These are phyloP conservation scores for Phalangium opilio DNA, from an alignment of 2,888 invertebrate species.

Conservation along the genomic window DNA sequence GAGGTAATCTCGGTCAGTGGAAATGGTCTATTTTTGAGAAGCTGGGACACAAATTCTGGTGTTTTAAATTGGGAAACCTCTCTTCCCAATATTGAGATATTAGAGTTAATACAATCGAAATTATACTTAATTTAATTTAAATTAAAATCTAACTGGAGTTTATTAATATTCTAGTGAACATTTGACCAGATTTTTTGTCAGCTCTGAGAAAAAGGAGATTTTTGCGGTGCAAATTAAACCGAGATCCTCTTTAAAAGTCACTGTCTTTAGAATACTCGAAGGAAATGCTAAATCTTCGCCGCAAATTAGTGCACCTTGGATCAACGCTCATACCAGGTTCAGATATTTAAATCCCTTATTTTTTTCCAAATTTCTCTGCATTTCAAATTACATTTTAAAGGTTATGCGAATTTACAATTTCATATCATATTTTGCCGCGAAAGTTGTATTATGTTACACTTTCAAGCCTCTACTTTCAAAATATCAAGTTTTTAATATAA, in stretches of 20 bases:
- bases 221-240: constrained; percentile 9
- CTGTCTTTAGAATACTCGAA: constrained; percentile 8
- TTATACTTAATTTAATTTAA: not conserved
- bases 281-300: constrained; percentile 12
- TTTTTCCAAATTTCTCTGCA: not conserved
- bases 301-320: constrained; percentile 9
- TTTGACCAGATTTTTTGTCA: constrained; percentile 8
- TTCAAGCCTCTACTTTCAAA: no score
- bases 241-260: constrained; percentile 7
- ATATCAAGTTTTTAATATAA: no score
- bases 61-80: constrained; percentile 24
- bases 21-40: constrained; percentile 50
- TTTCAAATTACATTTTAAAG: not conserved
- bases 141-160: not conserved
- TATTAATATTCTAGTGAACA: no score
- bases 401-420: no score
- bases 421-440: no score
- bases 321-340: not conserved
- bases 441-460: no score
- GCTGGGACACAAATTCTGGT: constrained; percentile 61
- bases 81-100: constrained; percentile 23
- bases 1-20: constrained; percentile 50
- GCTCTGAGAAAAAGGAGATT: constrained; percentile 10
- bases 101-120: no score
- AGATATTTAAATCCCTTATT: no score